phyloP scores from a whole-genome alignment of 2,888 invertebrate genomes.

The Acholoe squamosa region DNA sequence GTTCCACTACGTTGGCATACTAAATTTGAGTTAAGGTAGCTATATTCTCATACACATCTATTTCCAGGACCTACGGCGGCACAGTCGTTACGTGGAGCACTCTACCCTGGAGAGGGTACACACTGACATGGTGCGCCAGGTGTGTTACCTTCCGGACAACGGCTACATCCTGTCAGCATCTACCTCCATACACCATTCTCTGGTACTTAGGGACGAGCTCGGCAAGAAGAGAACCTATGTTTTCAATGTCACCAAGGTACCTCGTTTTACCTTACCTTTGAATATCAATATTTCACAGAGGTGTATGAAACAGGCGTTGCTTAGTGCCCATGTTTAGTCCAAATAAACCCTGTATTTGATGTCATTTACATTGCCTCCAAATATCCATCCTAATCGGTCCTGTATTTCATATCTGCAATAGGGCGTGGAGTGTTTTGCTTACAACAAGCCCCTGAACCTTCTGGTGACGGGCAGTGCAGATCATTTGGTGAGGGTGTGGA shows the following conservation, averaged over 20 bases:
- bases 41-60: not conserved
- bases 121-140: constrained; percentile 78
- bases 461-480: constrained; percentile 82
- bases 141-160: constrained; percentile 81
- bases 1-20: too few relatives aligned
- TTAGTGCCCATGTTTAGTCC: too few relatives aligned
- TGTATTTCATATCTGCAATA: too few relatives aligned
- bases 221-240: constrained; percentile 80
- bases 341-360: too few relatives aligned
- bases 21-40: too few relatives aligned
- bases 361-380: too few relatives aligned
- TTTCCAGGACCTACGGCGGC: constrained; percentile 76
- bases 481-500: constrained; percentile 82
- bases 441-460: constrained; percentile 80
- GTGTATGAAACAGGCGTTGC: too few relatives aligned
- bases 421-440: constrained; percentile 81
- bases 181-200: constrained; percentile 76
- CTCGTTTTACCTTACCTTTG: too few relatives aligned
- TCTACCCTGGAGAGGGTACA: constrained; percentile 75
- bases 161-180: constrained; percentile 80
- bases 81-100: constrained; percentile 76
- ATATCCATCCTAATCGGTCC: too few relatives aligned
- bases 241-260: constrained; percentile 82
- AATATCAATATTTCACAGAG: too few relatives aligned
- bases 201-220: constrained; percentile 80